These are phyloP conservation scores for Drosophila neonasuta DNA, from an alignment of 2,888 invertebrate species.

Conservation along the genomic window DNA sequence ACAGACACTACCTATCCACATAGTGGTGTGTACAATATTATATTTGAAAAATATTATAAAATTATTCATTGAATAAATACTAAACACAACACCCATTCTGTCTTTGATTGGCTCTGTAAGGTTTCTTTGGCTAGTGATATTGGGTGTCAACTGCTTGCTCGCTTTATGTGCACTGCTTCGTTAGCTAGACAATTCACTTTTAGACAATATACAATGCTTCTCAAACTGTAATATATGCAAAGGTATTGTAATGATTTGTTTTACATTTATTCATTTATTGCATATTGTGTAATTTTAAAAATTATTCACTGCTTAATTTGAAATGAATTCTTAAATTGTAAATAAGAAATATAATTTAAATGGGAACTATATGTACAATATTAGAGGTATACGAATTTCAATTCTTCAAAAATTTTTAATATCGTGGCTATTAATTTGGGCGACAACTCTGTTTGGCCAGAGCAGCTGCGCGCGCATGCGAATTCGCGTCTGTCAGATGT, in stretches of 20 bases:
- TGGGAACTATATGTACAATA: background rate
- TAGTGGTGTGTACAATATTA: constrained; percentile 49
- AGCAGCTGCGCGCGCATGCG: constrained; percentile 60
- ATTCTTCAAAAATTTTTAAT: background rate
- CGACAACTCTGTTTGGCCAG: constrained; percentile 38
- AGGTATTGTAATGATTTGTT: background rate
- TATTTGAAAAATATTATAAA: constrained; percentile 51
- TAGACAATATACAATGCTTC: background rate
- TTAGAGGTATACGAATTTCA: background rate
- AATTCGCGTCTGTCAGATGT: constrained; percentile 43
- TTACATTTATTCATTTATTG: background rate
- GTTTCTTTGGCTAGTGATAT: too few relatives aligned
- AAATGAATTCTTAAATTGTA: background rate
- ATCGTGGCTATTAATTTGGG: background rate
- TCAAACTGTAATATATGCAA: constrained; percentile 15
- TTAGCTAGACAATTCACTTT: background rate
- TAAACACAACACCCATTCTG: constrained; percentile 18
- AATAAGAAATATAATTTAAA: background rate
- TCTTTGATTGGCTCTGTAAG: too few relatives aligned
- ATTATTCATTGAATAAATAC: constrained; percentile 65
- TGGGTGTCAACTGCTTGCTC: constrained; percentile 23
- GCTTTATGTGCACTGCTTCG: constrained; percentile 26
- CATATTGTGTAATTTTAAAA: background rate
- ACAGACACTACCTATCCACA: constrained; percentile 37
- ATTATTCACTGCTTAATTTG: background rate